Evolutionary conservation across 2,113 vertebrate species (phyloP), one percentile per base, ranked within the genome.

Genomic region (Chaetorhynchus papuensis): DNA sequence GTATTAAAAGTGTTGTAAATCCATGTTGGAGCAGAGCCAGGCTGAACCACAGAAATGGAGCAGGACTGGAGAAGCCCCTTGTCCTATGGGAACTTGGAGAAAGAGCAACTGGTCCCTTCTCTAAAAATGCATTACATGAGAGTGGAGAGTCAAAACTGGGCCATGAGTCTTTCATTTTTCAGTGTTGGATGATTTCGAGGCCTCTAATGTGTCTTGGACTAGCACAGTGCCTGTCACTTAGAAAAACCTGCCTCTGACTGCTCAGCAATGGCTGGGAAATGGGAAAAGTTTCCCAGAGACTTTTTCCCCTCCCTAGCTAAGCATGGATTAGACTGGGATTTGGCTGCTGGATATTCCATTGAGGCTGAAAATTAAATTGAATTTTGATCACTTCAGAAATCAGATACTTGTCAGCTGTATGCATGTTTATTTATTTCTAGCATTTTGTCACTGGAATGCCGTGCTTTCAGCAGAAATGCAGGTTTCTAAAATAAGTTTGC

Each of bases 321-420:
- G 47, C 42, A n/a, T 21, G 28, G 44, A 41, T 83, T 59, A 71
- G 64, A 6, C 30, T 3, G 6, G 65, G 45, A 57, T 72, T 85
- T 85, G 57, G 18, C 53, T 88, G 79, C 10, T 90, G 68, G 50
- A 13, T 90, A n/a, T 80, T 86, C 71, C 39, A 54, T 13, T 44
- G 57, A 42, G 4, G 2, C 10, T 78, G 79, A 70, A 83, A 92
- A 91, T 52, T 13, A 82, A 84, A 92, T 89, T 52, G 60, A 79
- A 64, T 65, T 93, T 91, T 87, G 70, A 91, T 65, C 23, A 27
- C 24, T 76, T 96, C 28, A 84, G 65, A 78, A 89, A 79, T 79
- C 31, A 82, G 52, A 35, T 54, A 44, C 18, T 81, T 79, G 64
- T 70, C 54, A 82, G 21, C 74, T 59, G 41, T 23, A n/a, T 33